phyloP scores from a whole-genome alignment of 2,888 invertebrate genomes.

The Machimus rusticus region DNA sequence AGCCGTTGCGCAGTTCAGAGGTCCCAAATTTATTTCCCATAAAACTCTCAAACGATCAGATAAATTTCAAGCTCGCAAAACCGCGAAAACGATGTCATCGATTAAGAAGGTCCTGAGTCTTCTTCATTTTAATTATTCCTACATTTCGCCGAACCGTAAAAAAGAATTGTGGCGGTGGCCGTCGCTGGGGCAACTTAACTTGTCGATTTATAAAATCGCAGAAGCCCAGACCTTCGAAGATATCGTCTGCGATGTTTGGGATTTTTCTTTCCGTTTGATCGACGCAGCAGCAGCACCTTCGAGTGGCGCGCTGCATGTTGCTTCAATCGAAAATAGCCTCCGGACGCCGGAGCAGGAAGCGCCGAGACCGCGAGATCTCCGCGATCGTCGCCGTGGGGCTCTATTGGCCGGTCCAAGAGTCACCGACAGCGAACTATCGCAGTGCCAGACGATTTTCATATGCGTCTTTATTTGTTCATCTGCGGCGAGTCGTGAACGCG shows the following conservation, averaged over 20 bases:
- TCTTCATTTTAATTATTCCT: neutral
- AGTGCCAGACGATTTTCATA: neutral
- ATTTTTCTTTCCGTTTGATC: neutral
- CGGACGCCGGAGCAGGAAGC: neutral
- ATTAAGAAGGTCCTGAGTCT: neutral
- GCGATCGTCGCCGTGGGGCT: neutral
- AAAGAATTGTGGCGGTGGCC: neutral
- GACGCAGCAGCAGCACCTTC: neutral
- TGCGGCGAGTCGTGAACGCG: neutral
- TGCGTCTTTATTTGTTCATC: constrained; percentile 8
- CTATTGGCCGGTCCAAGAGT: neutral
- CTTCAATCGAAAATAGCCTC: neutral
- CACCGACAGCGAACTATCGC: neutral
- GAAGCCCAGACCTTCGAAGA: neutral
- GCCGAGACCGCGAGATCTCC: neutral
- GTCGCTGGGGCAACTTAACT: neutral
- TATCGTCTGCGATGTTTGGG: neutral
- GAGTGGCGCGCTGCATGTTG: neutral
- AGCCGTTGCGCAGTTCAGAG: neutral
- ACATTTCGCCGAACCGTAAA: neutral
- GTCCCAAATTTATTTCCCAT: neutral
- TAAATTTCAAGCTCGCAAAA: too few species aligned
- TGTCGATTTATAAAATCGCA: neutral
- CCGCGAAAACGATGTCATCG: neutral
- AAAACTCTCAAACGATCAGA: neutral